Percentiles rank a stretch among this genome's conserved stretches.
These are phyloP conservation scores for Trogon surrucura DNA, from an alignment of 2,113 vertebrate species.

Conservation along the genomic window DNA sequence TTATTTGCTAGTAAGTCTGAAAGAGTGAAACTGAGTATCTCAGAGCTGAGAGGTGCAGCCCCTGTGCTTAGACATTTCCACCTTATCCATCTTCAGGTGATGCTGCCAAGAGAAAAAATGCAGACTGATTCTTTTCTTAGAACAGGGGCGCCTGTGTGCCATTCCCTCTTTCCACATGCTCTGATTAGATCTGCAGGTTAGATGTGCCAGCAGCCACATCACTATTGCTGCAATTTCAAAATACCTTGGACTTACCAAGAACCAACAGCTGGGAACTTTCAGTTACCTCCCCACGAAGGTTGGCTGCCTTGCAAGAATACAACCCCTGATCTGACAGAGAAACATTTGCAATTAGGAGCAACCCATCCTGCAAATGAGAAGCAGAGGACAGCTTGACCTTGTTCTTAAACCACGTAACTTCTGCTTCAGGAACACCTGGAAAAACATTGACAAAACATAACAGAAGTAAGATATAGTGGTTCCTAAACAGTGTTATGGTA, in stretches of 20 bases:
- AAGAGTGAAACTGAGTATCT: background rate
- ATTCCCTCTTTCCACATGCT: background rate
- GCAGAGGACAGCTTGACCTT: constrained; percentile 63
- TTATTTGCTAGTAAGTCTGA: background rate
- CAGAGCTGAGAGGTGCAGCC: background rate
- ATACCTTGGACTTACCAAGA: constrained; percentile 70
- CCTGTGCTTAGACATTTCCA: background rate
- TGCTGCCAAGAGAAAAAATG: background rate
- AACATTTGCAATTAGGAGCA: constrained; percentile 72
- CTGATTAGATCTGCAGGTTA: background rate
- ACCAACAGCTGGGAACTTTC: constrained; percentile 76
- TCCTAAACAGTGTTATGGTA: background rate
- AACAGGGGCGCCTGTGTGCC: background rate
- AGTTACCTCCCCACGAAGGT: constrained; percentile 76
- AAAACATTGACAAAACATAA: constrained; percentile 37
- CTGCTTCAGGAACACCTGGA: constrained; percentile 82
- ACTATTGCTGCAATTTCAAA: background rate
- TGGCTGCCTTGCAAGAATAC: constrained; percentile 79
- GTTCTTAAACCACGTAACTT: constrained; percentile 82
- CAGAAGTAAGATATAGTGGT: background rate
- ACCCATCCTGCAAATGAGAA: constrained; percentile 57
- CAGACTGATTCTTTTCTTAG: background rate
- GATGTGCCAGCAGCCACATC: background rate
- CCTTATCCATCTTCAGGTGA: background rate
- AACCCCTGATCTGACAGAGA: constrained; percentile 75